These are phyloP conservation scores for Strix aluco DNA, from an alignment of 2,113 vertebrate species.

Conservation along the genomic window DNA sequence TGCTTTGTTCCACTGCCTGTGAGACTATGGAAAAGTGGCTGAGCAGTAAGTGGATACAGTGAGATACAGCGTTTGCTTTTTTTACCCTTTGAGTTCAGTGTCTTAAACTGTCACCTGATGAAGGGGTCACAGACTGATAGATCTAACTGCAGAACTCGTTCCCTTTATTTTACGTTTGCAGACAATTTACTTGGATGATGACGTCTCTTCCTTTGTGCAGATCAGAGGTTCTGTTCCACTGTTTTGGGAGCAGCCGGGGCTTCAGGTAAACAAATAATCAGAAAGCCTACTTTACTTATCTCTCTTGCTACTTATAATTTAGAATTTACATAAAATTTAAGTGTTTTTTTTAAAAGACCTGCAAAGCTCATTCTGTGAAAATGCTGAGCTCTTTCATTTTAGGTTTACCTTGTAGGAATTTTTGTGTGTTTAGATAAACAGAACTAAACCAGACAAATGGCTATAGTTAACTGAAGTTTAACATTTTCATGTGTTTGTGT, in stretches of 20 bases:
- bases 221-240: conserved; percentile 82
- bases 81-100: conserved; percentile 47
- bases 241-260: conserved; percentile 80
- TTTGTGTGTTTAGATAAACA: background rate
- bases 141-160: conserved; percentile 47
- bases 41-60: conserved; percentile 6
- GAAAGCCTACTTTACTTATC: background rate
- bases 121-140: background rate
- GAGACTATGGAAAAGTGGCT: background rate
- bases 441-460: background rate
- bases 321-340: background rate
- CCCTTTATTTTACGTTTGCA: conserved; percentile 42
- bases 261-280: conserved; percentile 72
- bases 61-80: conserved; percentile 12
- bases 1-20: background rate
- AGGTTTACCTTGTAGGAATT: background rate
- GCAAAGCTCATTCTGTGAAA: background rate
- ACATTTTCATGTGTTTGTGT: background rate
- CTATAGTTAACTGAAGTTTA: background rate
- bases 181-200: conserved; percentile 82
- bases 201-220: conserved; percentile 82
- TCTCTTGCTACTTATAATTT: background rate
- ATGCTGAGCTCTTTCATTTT: background rate
- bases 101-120: conserved; percentile 42
- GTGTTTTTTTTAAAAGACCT: background rate